These are phyloP conservation scores for Diarsia dahlii DNA, from an alignment of 2,888 invertebrate species.

Conservation along the genomic window DNA sequence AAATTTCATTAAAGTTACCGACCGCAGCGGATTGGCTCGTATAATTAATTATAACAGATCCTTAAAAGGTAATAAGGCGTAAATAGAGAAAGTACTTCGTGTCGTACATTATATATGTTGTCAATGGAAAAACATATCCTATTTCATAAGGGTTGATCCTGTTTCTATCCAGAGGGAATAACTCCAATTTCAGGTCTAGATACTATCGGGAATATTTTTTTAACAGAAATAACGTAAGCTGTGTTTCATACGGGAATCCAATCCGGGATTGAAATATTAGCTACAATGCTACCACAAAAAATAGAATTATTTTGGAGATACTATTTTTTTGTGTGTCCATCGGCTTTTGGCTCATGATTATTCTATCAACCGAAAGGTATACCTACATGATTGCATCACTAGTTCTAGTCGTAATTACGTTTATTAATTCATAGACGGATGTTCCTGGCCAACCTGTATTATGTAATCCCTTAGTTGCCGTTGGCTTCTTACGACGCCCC, in stretches of 20 bases:
- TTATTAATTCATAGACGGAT: constrained; percentile 52
- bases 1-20: constrained; percentile 74
- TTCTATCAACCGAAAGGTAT: constrained; percentile 11
- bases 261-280: constrained; percentile 11
- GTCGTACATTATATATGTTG: background rate
- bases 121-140: background rate
- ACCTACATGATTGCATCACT: constrained; percentile 10
- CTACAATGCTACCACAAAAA: background rate
- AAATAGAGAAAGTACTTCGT: background rate
- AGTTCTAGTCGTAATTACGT: constrained; percentile 29
- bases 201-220: background rate
- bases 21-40: constrained; percentile 32
- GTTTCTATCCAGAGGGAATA: constrained; percentile 37
- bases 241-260: background rate
- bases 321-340: background rate
- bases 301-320: background rate
- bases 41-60: constrained; percentile 27
- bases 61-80: constrained; percentile 11
- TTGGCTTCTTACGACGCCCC: constrained; percentile 49
- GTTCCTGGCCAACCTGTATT: constrained; percentile 14
- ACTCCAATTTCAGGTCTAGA: constrained; percentile 17
- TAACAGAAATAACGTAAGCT: constrained; percentile 14
- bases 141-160: constrained; percentile 19
- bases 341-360: constrained; percentile 11
- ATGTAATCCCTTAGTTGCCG: constrained; percentile 51